Evolutionary conservation across 2,888 invertebrate genomes (phyloP).

Genomic region (Xestia rhomboidea): DNA sequence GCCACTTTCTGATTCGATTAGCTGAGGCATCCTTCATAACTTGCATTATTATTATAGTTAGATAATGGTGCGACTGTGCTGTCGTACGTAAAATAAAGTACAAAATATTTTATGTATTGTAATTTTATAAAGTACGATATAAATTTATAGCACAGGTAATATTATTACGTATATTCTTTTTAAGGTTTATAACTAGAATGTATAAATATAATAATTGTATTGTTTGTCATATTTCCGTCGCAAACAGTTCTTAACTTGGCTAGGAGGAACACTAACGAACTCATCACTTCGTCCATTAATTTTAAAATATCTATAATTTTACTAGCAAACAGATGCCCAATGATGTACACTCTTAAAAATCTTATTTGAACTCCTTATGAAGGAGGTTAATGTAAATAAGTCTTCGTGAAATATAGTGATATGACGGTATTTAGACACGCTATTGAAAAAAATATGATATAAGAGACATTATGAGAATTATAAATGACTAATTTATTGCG

Average conservation of each 20-base stretch:
- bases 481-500: slow-evolving; percentile 84
- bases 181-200: slow-evolving; percentile 85
- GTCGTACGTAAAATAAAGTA: slow-evolving; percentile 89
- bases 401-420: slow-evolving; percentile 82
- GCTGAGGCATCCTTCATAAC: slow-evolving; percentile 75
- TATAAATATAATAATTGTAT: slow-evolving; percentile 80
- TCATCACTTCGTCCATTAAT: slow-evolving; percentile 91
- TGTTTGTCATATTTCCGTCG: slow-evolving; percentile 90
- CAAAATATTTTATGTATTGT: slow-evolving; percentile 90
- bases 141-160: slow-evolving; percentile 86
- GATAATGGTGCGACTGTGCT: slow-evolving; percentile 83
- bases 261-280: slow-evolving; percentile 90
- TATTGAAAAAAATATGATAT: slow-evolving; percentile 80
- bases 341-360: slow-evolving; percentile 83
- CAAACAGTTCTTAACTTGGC: slow-evolving; percentile 88
- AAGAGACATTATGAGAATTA: slow-evolving; percentile 84
- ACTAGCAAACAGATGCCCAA: slow-evolving; percentile 87
- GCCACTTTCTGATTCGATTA: slow-evolving; percentile 52
- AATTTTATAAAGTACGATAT: slow-evolving; percentile 89
- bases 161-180: slow-evolving; percentile 86
- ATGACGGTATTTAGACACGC: slow-evolving; percentile 79
- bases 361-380: slow-evolving; percentile 85
- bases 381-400: slow-evolving; percentile 88
- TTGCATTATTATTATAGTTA: slow-evolving; percentile 79
- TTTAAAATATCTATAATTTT: slow-evolving; percentile 88